Percentiles rank a stretch among this genome's conserved stretches.
Conservation (phyloP, 92 coral and sea anemone species). For the Epizoanthus fatuus region DNA sequence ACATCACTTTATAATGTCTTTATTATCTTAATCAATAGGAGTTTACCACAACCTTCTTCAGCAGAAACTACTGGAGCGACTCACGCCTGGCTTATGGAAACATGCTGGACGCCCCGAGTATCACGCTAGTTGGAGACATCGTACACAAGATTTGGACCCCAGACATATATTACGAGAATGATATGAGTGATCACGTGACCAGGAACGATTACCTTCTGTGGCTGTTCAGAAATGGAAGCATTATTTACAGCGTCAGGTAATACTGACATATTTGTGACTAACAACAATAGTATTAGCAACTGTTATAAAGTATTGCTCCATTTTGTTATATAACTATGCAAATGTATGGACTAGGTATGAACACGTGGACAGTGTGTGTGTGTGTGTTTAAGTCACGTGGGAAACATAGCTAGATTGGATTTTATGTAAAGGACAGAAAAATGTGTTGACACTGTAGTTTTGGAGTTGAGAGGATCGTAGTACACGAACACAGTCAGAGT, state of each 20-base stretch:
- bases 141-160: constrained; percentile 78
- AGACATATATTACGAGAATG: constrained; percentile 77
- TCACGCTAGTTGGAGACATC: constrained; percentile 68
- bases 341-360: no score
- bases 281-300: no score
- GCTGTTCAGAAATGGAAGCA: constrained; percentile 63
- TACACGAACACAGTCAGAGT: no score
- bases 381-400: no score
- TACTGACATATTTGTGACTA: background rate
- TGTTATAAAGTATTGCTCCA: no score
- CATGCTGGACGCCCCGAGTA: constrained; percentile 55
- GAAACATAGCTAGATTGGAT: no score
- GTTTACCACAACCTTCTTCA: constrained; percentile 78
- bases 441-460: no score
- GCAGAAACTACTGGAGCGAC: constrained; percentile 80
- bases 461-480: no score
- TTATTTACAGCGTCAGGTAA: constrained; percentile 72
- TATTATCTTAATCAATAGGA: constrained; percentile 43
- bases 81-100: constrained; percentile 73
- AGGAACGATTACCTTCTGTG: constrained; percentile 69
- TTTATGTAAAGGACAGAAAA: no score
- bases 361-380: no score
- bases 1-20: background rate
- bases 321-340: no score
- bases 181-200: constrained; percentile 72